A percentile compares a stretch with the other conserved stretches of the same genome.
Evolutionary conservation across 1,140 invertebrate genomes (phyloP).

Genomic region (Plodia interpunctella): DNA sequence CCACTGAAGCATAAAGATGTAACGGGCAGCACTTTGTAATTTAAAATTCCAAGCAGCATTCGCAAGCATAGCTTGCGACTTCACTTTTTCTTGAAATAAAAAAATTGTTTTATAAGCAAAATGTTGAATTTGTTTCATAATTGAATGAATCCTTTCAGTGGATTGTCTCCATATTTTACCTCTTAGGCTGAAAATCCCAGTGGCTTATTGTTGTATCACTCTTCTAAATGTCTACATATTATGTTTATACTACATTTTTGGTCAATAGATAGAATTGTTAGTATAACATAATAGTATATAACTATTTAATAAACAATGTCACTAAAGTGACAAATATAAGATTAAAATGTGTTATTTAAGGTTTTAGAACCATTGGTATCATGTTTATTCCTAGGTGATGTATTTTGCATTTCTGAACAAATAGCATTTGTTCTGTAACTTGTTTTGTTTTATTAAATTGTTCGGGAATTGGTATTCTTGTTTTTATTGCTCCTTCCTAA

Average conservation of each 20-base stretch:
- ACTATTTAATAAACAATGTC: not conserved
- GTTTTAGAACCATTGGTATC: not conserved
- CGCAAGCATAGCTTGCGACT: no score
- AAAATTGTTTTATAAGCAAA: no score
- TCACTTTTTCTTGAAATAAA: no score
- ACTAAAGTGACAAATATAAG: not conserved
- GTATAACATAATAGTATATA: not conserved
- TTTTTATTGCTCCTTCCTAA: not conserved
- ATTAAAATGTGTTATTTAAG: constrained; percentile 1
- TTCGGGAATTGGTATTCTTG: not conserved
- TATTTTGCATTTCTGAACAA: constrained; percentile 1
- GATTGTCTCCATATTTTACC: no score
- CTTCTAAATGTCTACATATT: not conserved
- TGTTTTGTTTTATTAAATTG: constrained; percentile 48
- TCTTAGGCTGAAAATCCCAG: not conserved
- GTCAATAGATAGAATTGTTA: not conserved
- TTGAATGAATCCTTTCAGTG: no score
- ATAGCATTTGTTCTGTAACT: constrained; percentile 20
- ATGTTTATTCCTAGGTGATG: not conserved
- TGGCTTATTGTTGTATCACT: constrained; percentile 2
- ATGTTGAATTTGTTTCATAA: no score
- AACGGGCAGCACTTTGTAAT: no score
- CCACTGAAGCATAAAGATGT: no score
- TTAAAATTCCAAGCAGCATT: no score
- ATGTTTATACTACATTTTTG: not conserved